Evolutionary conservation across 2,888 invertebrate species (phyloP).

Genomic region (Hedya salicella): DNA sequence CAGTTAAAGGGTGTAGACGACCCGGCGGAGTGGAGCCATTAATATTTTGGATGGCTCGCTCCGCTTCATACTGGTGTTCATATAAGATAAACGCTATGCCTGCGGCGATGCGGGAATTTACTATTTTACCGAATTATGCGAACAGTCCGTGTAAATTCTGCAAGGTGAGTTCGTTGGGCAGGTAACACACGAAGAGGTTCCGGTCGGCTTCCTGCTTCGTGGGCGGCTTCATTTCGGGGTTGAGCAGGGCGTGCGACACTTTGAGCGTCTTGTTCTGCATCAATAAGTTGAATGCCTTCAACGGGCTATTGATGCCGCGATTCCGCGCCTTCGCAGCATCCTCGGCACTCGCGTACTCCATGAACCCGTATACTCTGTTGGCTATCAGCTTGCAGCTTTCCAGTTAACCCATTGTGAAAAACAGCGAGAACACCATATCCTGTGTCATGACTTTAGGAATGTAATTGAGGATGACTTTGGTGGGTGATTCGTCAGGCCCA

Average conservation of each 20-base stretch:
- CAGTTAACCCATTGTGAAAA: conserved; percentile 84
- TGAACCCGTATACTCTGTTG: conserved; percentile 84
- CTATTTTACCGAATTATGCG: conserved; percentile 84
- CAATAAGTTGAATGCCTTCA: conserved; percentile 82
- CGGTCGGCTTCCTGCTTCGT: conserved; percentile 84
- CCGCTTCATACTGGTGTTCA: conserved; percentile 82
- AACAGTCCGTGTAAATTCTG: conserved; percentile 84
- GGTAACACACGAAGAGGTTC: conserved; percentile 85
- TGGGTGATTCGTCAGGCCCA: conserved; percentile 84
- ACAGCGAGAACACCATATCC: conserved; percentile 85
- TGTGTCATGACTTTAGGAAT: conserved; percentile 85
- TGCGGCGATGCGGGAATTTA: conserved; percentile 83
- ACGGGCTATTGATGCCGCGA: no score
- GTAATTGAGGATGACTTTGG: conserved; percentile 85
- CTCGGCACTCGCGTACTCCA: conserved; percentile 81
- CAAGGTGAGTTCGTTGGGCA: conserved; percentile 84
- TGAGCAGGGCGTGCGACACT: conserved; percentile 81
- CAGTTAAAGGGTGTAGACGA: conserved; percentile 83
- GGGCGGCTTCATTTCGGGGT: conserved; percentile 81
- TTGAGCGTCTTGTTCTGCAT: conserved; percentile 85
- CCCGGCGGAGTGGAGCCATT: conserved; percentile 81
- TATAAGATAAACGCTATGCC: conserved; percentile 84
- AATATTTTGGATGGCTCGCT: conserved; percentile 80
- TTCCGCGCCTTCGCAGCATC: conserved; percentile 81
- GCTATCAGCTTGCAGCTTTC: conserved; percentile 85